Evolutionary conservation across 2,797 vertebrate genomes (phyloP).

Genomic region (Cheirogaleus major): DNA sequence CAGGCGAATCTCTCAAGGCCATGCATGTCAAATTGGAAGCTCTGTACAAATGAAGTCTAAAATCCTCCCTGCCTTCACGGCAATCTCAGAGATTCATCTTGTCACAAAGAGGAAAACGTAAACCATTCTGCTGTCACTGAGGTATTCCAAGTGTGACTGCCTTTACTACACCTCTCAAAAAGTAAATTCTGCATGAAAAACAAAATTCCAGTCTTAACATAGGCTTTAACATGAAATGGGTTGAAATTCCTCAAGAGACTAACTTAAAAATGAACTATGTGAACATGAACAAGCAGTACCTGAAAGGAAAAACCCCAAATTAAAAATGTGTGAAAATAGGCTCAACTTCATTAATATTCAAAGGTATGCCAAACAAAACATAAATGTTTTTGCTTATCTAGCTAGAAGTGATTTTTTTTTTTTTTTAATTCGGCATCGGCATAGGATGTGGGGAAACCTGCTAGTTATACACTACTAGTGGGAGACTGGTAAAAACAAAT

Average conservation of each 20-base stretch:
- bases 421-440: neutral
- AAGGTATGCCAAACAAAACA: neutral
- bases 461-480: neutral
- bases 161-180: neutral
- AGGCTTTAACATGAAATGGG: neutral
- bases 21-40: neutral
- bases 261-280: neutral
- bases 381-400: neutral
- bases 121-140: neutral
- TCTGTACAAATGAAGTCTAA: constrained; percentile 26
- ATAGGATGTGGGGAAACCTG: neutral
- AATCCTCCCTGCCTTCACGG: neutral
- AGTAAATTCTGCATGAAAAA: constrained; percentile 36
- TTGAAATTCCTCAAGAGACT: neutral
- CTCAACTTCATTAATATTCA: neutral
- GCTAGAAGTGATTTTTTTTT: neutral
- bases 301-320: neutral
- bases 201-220: constrained; percentile 23
- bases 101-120: neutral
- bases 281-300: neutral
- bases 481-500: neutral
- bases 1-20: neutral
- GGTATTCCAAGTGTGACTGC: neutral
- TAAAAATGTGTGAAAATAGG: neutral
- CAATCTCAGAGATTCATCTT: constrained; percentile 11